Evolutionary conservation across 2,113 vertebrate genomes (phyloP).

Genomic region (Calonectris borealis): DNA sequence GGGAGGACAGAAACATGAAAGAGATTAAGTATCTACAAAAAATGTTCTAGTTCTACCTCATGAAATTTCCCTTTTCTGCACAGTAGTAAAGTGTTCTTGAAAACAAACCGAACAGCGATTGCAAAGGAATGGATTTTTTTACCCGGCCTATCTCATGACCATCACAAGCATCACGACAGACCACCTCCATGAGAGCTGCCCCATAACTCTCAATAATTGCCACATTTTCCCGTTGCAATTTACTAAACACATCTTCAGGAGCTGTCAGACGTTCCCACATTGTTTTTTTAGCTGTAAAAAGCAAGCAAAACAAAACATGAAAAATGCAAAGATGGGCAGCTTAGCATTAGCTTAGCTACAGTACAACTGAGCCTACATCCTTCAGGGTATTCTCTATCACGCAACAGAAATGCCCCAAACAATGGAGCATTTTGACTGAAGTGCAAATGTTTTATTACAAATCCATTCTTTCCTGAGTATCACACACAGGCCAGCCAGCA

Average conservation of each 20-base stretch:
- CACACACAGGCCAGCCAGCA: not conserved
- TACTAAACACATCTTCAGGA: constrained; percentile 94
- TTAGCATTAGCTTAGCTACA: not conserved
- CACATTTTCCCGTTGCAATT: constrained; percentile 93
- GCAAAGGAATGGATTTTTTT: not conserved
- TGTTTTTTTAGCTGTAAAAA: constrained; percentile 79
- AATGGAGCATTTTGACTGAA: not conserved
- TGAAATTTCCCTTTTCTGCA: not conserved
- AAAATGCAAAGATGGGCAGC: not conserved
- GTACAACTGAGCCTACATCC: not conserved
- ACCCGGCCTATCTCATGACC: constrained; percentile 96
- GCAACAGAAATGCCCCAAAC: not conserved
- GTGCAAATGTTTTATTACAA: not conserved
- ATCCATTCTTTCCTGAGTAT: not conserved
- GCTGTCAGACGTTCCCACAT: constrained; percentile 98
- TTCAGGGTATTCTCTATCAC: not conserved
- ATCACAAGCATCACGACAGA: constrained; percentile 95
- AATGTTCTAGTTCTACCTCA: not conserved
- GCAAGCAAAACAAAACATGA: not conserved
- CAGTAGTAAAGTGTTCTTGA: not conserved
- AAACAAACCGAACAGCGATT: not conserved
- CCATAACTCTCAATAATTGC: constrained; percentile 95
- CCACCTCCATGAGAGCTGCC: constrained; percentile 94
- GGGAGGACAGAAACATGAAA: not conserved
- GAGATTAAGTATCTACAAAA: not conserved